phyloP scores from a whole-genome alignment of 2,888 invertebrate genomes.

The Nemotelus pantherinus region DNA sequence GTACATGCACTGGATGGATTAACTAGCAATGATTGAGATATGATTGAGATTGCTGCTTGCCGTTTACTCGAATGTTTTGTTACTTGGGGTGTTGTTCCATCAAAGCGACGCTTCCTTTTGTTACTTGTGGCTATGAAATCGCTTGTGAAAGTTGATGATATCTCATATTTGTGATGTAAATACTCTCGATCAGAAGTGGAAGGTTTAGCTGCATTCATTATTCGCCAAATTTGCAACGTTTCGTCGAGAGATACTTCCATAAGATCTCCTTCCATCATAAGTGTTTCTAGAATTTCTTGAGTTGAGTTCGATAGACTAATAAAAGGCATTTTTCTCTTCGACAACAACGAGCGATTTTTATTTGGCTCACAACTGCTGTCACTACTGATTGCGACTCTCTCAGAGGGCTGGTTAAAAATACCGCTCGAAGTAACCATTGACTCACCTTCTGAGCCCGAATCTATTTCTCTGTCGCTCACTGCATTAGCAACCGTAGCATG shows the following conservation, averaged over 20 bases:
- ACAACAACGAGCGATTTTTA: conserved; percentile 4
- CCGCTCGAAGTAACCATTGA: background rate
- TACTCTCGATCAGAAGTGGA: conserved; percentile 60
- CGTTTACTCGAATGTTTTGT: conserved; percentile 43
- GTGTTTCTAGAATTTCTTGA: conserved; percentile 73
- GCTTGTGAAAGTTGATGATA: conserved; percentile 39
- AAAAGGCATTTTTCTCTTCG: conserved; percentile 49
- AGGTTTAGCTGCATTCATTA: conserved; percentile 73
- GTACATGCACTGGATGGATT: conserved; percentile 26
- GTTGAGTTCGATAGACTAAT: conserved; percentile 61
- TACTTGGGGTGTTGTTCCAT: conserved; percentile 42
- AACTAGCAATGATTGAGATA: background rate
- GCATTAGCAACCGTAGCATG: conserved; percentile 25
- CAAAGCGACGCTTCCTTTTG: conserved; percentile 51
- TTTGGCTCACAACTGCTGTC: background rate
- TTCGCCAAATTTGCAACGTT: conserved; percentile 81
- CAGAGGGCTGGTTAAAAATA: background rate
- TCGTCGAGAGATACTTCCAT: conserved; percentile 89
- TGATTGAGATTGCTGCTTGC: background rate
- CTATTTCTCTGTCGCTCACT: conserved; percentile 10
- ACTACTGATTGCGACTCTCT: background rate
- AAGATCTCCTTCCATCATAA: conserved; percentile 92
- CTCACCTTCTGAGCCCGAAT: conserved; percentile 31
- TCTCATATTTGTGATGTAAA: conserved; percentile 52
- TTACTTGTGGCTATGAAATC: conserved; percentile 49